A percentile compares a stretch with the other conserved stretches of the same genome.
These are phyloP conservation scores for Acanthurus tractus DNA, from an alignment of 2,797 vertebrate species.

Conservation along the genomic window DNA sequence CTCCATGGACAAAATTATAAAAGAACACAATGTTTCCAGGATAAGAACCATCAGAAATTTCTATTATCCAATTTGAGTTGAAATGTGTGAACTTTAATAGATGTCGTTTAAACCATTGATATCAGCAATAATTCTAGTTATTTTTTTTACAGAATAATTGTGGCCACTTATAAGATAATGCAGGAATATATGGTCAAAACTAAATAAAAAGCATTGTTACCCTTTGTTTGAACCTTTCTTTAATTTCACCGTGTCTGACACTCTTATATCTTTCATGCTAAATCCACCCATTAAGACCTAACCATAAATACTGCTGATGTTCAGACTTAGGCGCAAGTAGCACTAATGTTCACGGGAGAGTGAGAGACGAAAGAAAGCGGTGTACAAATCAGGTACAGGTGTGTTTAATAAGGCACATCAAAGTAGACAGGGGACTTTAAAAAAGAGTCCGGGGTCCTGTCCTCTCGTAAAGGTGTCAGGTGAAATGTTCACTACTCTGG, in stretches of 20 bases:
- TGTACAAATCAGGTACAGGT: slow-evolving; percentile 88
- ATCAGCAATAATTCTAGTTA: not conserved
- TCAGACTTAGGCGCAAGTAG: slow-evolving; percentile 54
- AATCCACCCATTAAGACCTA: slow-evolving; percentile 67
- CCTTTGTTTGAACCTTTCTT: slow-evolving; percentile 38
- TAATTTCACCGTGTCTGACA: slow-evolving; percentile 36
- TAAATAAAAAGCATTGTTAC: not conserved
- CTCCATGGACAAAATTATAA: not conserved
- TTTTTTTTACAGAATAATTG: not conserved
- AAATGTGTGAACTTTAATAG: slow-evolving; percentile 10
- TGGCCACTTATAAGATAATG: not conserved
- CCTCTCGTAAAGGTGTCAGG: slow-evolving; percentile 90
- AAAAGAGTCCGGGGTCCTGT: slow-evolving; percentile 82
- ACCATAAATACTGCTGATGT: slow-evolving; percentile 85
- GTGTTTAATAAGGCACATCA: slow-evolving; percentile 90
- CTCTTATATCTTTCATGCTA: slow-evolving; percentile 43
- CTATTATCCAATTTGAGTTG: not conserved
- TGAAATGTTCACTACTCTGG: slow-evolving; percentile 79
- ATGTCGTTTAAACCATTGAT: not conserved
- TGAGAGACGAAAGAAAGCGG: slow-evolving; percentile 74
- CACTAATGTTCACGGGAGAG: slow-evolving; percentile 57
- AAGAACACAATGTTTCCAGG: not conserved
- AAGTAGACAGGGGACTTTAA: slow-evolving; percentile 80
- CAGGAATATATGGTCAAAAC: not conserved
- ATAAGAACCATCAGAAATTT: not conserved